Base-by-base conservation (phyloP, 2,797 vertebrate genomes). In the Hyperoplus lanceolatus region DNA sequence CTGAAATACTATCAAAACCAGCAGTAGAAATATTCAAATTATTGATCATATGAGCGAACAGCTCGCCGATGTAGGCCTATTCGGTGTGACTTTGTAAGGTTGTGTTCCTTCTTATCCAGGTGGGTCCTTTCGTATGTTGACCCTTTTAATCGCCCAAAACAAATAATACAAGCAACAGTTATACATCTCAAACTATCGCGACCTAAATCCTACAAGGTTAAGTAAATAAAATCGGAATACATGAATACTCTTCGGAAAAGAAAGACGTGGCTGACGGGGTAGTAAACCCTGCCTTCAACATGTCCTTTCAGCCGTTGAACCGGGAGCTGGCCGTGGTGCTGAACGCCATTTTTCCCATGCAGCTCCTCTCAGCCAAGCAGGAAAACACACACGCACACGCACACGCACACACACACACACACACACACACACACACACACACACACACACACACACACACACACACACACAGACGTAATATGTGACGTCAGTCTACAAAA, bases 291-390 rank as follows among this genome's bases (percentile, higher is more conserved):
- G 42, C 15, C 11, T 39, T 8, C n/a, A 29, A 9, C 1, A 16
- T 43, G 62, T 58, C 14, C 48, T 63, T 0, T 57, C 7, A 48
- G 3, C 10, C 73, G 46, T 15, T 72, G 36, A 45, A 13, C 42
- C 61, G 12, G 73, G 82, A 87, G 81, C 93, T 95, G 85, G 82
- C 94, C 90, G 70, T 83, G 89, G 94, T 95, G 39, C 94, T 96
- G 93, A 94, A 73, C 90, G 83, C 74, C 88, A 91, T 91, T 81
- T 76, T 57, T 51, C 12, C 54, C 80, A 49, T 79, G 60, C 77
- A 72, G 70, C 73, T 16, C 54, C 72, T n/a, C 54, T 70, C 68
- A 81, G 62, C 74, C 50, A 73, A 67, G 78, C 78, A 87, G 84
- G 84, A 85, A 84, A 83, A 87, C 76, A 87, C 83, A 29, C 29